Evolutionary conservation across 2,113 vertebrate species (phyloP).

Genomic region (Trinectes maculatus): DNA sequence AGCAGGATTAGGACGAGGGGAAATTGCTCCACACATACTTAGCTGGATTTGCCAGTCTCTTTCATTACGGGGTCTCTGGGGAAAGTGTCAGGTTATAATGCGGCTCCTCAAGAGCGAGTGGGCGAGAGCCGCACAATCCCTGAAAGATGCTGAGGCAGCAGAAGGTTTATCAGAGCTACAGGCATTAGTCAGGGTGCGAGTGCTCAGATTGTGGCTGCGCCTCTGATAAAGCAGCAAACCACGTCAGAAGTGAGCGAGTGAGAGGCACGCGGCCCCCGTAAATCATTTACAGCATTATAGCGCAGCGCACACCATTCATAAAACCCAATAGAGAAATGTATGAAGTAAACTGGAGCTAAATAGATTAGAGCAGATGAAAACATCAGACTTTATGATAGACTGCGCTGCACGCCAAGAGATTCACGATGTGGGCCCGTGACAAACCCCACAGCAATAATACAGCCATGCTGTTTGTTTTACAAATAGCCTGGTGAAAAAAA

Average conservation of each 20-base stretch:
- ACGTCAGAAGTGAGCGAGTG: conserved; percentile 33
- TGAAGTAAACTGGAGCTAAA: conserved; percentile 63
- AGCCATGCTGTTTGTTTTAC: conserved; percentile 26
- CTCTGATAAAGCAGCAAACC: conserved; percentile 62
- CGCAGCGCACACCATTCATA: conserved; percentile 60
- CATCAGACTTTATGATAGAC: conserved; percentile 60
- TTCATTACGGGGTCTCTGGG: conserved; percentile 66
- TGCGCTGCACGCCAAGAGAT: conserved; percentile 22
- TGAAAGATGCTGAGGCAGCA: conserved; percentile 78
- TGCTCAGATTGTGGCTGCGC: conserved; percentile 51
- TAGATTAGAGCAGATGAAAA: conserved; percentile 69
- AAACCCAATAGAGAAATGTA: conserved; percentile 53
- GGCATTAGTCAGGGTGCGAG: conserved; percentile 74
- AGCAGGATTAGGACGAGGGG: conserved; percentile 69
- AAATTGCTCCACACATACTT: conserved; percentile 76
- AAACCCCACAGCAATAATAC: conserved; percentile 30
- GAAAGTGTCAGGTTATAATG: conserved; percentile 65
- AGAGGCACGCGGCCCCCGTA: conserved; percentile 46
- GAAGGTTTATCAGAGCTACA: conserved; percentile 79
- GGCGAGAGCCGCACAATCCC: conserved; percentile 63
- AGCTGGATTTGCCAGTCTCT: conserved; percentile 73
- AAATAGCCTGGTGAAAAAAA: conserved; percentile 32
- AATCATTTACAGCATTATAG: conserved; percentile 75
- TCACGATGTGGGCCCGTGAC: conserved; percentile 24
- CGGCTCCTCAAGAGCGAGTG: conserved; percentile 63